Base-by-base conservation (phyloP, 2,888 invertebrate species). In the Drosophila pseudotakahashii region DNA sequence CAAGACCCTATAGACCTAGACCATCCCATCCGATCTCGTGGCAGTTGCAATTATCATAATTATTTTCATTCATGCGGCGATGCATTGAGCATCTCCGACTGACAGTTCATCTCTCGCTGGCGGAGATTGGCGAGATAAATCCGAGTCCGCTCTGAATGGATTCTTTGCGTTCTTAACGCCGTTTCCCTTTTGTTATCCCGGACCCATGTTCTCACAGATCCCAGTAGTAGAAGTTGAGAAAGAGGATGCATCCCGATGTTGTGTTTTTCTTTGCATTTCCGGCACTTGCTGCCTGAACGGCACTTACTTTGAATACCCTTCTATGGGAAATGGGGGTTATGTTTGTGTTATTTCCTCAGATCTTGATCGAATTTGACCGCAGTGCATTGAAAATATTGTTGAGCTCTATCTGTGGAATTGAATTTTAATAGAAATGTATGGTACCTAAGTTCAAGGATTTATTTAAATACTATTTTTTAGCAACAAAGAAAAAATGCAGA, bases 61-160 rank as follows among this genome's bases (percentile, higher is more conserved):
- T 82, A 88, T 82, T 82, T 82, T 85, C 82, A 82, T 82, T 82
- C 82, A 82, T 81, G 77, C 88, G 45, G 79, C 74, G 82, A 61
- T 81, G 80, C 61, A 58, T 70, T 79, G 68, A 68, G 75, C 61
- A 39, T 47, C 68, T 72, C 63, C 61, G 57, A 11, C 64, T 52
- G 64, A 47, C 64, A 64, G 67, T 44, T 52, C 68, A 44, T 53
- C 68, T 45, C 26, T 39, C 11, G 34, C 45, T 41, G 54, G 42
- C 48, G 41, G 61, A 88, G 88, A 77, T 83, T 76, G 76, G 73
- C 70, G 48, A 67, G 76, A 77, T 78, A 78, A 78, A 62, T 69
- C 68, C 66, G 39, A 58, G 50, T 55, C 45, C 37, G 50, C 32
- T 57, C 48, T 71, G 67, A 77, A 72, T 81, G 60, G 87, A 78